A percentile compares a stretch with the other conserved stretches of the same genome.
Conservation (phyloP, 2,113 vertebrate species). For the Salvelinus alpinus region DNA sequence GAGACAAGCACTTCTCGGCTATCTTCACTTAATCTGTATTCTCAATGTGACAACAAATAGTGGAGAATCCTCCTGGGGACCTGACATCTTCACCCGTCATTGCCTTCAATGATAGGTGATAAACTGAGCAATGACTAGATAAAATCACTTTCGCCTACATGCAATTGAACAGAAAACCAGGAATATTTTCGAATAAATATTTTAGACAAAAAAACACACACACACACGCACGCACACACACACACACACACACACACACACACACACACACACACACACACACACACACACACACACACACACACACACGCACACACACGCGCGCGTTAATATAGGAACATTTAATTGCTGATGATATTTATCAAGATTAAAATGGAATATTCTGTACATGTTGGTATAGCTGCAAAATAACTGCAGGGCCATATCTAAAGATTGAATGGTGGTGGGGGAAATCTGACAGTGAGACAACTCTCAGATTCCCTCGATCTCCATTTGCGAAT, state of each 20-base stretch:
- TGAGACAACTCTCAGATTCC: background rate
- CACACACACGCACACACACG: background rate
- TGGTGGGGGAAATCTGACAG: background rate
- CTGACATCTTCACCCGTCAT: conserved; percentile 49
- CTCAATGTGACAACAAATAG: conserved; percentile 31
- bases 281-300: too few relatives aligned
- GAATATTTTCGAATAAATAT: background rate
- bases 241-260: background rate
- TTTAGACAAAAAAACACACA: background rate
- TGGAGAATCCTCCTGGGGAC: conserved; percentile 58
- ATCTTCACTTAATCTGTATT: conserved; percentile 31
- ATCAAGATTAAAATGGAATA: too few relatives aligned
- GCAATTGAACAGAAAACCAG: background rate
- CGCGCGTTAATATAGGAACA: background rate
- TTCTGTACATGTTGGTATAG: too few relatives aligned
- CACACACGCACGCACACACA: background rate
- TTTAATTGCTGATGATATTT: background rate
- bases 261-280: background rate
- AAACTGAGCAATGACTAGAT: conserved; percentile 43
- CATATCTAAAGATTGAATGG: too few relatives aligned
- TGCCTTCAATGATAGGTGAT: conserved; percentile 63
- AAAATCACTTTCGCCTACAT: conserved; percentile 36
- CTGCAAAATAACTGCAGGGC: too few relatives aligned
- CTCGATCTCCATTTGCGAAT: background rate
- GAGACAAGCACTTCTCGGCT: conserved; percentile 47